Evolutionary conservation across 2,113 vertebrate species (phyloP).

Genomic region (Ophiodon elongatus): DNA sequence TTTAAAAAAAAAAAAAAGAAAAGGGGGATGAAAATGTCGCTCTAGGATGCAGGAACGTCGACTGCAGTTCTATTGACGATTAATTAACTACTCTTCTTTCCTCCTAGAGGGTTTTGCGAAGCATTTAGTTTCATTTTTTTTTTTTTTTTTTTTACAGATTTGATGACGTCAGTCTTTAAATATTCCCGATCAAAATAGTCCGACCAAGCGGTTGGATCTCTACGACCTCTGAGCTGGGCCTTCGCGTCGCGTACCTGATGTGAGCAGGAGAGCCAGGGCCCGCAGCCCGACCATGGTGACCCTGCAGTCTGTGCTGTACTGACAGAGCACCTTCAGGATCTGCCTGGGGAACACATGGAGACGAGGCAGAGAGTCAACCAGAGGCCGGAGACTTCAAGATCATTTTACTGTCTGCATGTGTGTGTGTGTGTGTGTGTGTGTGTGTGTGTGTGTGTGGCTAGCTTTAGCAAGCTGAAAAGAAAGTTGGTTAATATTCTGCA

Average conservation of each 20-base stretch:
- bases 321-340: slow-evolving; percentile 89
- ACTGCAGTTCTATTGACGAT: background rate
- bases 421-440: too few relatives aligned
- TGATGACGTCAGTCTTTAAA: background rate
- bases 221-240: background rate
- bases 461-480: background rate
- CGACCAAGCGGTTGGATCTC: background rate
- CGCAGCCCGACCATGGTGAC: slow-evolving; percentile 86
- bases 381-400: background rate
- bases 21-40: background rate
- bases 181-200: too few relatives aligned
- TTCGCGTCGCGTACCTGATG: slow-evolving; percentile 86
- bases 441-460: too few relatives aligned
- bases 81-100: background rate
- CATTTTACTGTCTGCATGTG: background rate
- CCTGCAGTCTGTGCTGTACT: slow-evolving; percentile 82
- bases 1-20: background rate
- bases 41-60: background rate
- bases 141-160: background rate
- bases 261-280: slow-evolving; percentile 89
- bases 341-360: slow-evolving; percentile 82
- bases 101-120: background rate
- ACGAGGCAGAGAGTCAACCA: background rate
- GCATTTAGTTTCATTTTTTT: background rate
- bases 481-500: too few relatives aligned